Percentiles rank a stretch among this genome's conserved stretches.
phyloP scores from a whole-genome alignment of 2,113 vertebrate genomes.

The Dicaeum eximium region DNA sequence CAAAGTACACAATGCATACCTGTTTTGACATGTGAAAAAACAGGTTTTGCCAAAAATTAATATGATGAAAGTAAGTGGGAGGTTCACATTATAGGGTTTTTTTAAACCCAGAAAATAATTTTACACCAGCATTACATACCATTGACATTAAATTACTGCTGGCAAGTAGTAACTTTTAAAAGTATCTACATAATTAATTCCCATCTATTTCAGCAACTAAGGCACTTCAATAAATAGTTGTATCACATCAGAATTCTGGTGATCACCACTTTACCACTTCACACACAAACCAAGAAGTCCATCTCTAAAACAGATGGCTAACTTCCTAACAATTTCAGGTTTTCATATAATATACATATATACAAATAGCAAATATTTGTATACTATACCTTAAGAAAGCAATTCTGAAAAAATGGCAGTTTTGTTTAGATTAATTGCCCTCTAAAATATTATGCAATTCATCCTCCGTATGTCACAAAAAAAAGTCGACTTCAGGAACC shows the following conservation, averaged over 20 bases:
- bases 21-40: background rate
- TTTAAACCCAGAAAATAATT: background rate
- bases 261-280: background rate
- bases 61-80: background rate
- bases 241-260: background rate
- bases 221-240: background rate
- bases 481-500: background rate
- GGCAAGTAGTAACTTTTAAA: background rate
- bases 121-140: background rate
- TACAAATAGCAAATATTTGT: background rate
- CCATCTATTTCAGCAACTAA: background rate
- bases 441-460: background rate
- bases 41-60: background rate
- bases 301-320: background rate
- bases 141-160: background rate
- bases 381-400: background rate
- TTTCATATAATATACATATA: background rate
- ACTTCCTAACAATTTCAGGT: background rate
- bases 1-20: background rate
- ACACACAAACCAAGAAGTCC: background rate
- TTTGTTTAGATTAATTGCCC: background rate
- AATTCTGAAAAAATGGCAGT: background rate
- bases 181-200: background rate
- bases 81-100: background rate
- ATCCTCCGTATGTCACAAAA: background rate